Evolutionary conservation across 2,797 vertebrate genomes (phyloP).

Genomic region (Sebastes goodei): DNA sequence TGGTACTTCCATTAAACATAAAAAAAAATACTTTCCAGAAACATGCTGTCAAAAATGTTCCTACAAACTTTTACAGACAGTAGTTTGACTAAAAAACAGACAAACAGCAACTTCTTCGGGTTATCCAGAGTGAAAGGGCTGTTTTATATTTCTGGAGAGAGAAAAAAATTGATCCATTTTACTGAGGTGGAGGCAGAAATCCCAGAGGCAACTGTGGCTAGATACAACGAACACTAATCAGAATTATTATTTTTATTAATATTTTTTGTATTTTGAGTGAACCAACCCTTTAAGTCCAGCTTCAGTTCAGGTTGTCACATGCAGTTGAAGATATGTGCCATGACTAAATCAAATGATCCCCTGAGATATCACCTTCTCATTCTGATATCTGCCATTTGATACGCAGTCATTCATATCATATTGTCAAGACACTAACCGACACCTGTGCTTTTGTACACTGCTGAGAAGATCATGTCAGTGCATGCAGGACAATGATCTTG

Average conservation of each 20-base stretch:
- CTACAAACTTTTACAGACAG: neutral
- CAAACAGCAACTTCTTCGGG: neutral
- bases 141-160: neutral
- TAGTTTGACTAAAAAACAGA: neutral
- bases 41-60: neutral
- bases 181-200: too few relatives aligned
- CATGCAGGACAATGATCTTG: constrained; percentile 43
- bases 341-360: constrained; percentile 35
- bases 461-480: neutral
- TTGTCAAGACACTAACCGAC: too few relatives aligned
- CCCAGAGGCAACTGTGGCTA: neutral
- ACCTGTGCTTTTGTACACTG: neutral
- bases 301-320: constrained; percentile 30
- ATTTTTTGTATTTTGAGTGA: neutral
- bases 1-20: neutral
- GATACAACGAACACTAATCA: too few relatives aligned
- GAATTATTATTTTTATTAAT: neutral
- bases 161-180: too few relatives aligned
- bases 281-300: neutral
- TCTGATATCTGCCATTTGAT: constrained; percentile 57
- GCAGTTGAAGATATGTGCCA: constrained; percentile 26
- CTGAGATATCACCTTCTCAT: constrained; percentile 37
- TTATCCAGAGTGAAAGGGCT: too few relatives aligned
- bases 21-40: neutral
- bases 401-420: neutral